Evolutionary conservation across 2,113 vertebrate species (phyloP), one percentile per base, ranked within the genome.

Genomic region (Seriola quinqueradiata): DNA sequence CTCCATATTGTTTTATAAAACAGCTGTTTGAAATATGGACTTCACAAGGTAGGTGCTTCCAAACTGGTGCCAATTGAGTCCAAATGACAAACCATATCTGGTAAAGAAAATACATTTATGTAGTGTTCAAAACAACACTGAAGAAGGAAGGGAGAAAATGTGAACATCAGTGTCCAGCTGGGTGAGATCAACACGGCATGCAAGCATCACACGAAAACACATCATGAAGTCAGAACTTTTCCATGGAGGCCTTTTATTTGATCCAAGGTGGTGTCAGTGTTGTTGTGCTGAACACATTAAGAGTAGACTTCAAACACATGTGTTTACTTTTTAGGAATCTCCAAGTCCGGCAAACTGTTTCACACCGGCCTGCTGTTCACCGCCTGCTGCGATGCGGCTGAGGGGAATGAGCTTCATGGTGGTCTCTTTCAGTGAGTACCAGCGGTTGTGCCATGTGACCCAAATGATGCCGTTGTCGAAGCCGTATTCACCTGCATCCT

Each of bases 381-480:
- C 95, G 6, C 82, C 92, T 82, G 80, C 66, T 74, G 54, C 32
- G 79, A 97, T 67, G 92, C 97, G 96, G 76, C 91, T 97, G 79
- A 96, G 90, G 17, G 97, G 98, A 50, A 99, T 99, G 46, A 99
- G 66, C 94, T 99, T 99, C 97, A 99, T 98, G 36, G 96, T 94
- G 44, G 96, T 96, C 90, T 96, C 96, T 90, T 98, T 99, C 95
- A 99, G 90, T 34, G 98, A 99, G 87, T 99, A 97, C 98, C 98
- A 99, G 70, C 96, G 96, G 77, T 79, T 57, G 81, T 95, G 97
- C 97, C 97, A 99, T 0, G 97, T 99, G 58, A 93, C 95, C 98
- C 98, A 99, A 84, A 96, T 97, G 79, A 99, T 97, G 65, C 98
- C 97, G 7, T 99, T 97, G 90, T 99, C 97, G 34, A 70, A 96